Conservation (phyloP, 2,797 vertebrate genomes). For the Poeciliopsis gracilis region DNA sequence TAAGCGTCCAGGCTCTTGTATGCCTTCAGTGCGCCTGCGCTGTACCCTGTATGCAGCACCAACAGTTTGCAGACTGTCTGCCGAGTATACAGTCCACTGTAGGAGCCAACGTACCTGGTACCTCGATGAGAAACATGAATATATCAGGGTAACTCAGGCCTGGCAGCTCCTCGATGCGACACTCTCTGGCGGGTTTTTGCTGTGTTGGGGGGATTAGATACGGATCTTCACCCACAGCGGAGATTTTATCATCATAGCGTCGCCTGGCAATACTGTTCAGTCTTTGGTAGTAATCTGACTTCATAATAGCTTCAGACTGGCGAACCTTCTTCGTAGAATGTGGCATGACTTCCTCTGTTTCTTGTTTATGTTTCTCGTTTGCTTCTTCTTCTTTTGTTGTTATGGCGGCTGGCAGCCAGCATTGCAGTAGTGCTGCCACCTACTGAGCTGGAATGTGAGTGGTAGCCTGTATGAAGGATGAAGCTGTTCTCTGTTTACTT, state of each 20-base stretch:
- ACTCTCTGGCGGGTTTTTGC: neutral
- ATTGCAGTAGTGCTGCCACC: neutral
- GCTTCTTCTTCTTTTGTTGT: neutral
- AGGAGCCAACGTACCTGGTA: neutral
- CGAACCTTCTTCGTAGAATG: neutral
- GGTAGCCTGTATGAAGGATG: neutral
- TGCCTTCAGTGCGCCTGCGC: neutral
- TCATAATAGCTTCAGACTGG: neutral
- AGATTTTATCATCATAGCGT: neutral
- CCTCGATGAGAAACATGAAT: neutral
- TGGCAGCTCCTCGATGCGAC: neutral
- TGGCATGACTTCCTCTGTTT: neutral
- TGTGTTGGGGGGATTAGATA: neutral
- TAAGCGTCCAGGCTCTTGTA: slow-evolving; percentile 5
- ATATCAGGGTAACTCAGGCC: neutral
- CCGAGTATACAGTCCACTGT: neutral
- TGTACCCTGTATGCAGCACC: neutral
- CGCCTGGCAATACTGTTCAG: neutral
- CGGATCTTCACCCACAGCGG: neutral
- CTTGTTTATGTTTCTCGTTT: neutral
- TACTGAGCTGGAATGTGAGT: neutral
- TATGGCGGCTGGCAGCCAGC: neutral
- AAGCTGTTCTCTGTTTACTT: too few relatives aligned
- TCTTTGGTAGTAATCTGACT: neutral
- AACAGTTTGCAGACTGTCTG: neutral